Conservation (phyloP, 2,113 vertebrate species). For the Erythrocebus patas region DNA sequence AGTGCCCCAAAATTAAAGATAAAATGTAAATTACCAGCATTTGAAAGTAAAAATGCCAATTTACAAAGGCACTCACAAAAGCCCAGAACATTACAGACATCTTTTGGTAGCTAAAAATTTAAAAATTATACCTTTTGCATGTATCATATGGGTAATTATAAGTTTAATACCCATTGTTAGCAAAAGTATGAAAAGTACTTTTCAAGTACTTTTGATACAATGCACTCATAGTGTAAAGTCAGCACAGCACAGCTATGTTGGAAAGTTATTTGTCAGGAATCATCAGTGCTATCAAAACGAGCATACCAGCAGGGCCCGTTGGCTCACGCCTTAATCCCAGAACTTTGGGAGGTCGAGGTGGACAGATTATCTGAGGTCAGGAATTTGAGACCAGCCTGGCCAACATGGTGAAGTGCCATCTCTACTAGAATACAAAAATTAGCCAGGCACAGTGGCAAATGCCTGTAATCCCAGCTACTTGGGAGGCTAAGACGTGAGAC, state of each 20-base stretch:
- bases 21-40: neutral
- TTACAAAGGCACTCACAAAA: neutral
- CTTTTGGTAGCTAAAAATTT: neutral
- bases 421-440: no score
- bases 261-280: neutral
- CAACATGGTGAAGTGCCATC: no score
- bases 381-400: no score
- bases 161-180: neutral
- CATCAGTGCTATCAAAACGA: neutral
- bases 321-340: no score
- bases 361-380: no score
- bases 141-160: neutral
- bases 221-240: neutral
- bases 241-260: neutral
- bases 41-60: neutral
- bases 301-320: no score
- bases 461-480: no score
- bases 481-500: no score
- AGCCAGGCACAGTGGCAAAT: no score
- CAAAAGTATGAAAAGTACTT: neutral
- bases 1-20: neutral
- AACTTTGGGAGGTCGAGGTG: no score
- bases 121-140: neutral
- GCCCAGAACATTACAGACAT: neutral
- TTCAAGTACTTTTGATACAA: neutral